Conservation (phyloP, 2,113 vertebrate species). For the Alosa alosa region DNA sequence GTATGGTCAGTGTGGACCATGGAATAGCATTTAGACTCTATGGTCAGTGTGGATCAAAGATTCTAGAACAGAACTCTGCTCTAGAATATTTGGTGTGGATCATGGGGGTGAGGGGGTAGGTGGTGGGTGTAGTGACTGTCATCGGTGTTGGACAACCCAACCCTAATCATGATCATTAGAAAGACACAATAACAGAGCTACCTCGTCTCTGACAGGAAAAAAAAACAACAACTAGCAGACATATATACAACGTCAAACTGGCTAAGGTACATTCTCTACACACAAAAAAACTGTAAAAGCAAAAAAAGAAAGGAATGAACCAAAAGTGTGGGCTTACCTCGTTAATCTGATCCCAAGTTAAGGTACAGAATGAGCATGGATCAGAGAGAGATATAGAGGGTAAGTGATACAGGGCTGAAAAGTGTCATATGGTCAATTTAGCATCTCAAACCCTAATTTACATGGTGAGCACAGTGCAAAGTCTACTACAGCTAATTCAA, state of each 20-base stretch:
- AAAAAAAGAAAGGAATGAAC: conserved; percentile 53
- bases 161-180: background rate
- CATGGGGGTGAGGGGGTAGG: too few relatives aligned
- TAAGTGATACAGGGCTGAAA: conserved; percentile 63
- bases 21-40: too few relatives aligned
- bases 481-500: background rate
- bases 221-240: conserved; percentile 39
- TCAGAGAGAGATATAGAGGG: conserved; percentile 73
- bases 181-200: background rate
- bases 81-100: too few relatives aligned
- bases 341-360: conserved; percentile 80
- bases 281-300: conserved; percentile 29
- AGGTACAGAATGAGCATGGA: conserved; percentile 73
- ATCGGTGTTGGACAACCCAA: too few relatives aligned
- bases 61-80: too few relatives aligned
- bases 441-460: background rate
- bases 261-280: conserved; percentile 37
- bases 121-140: too few relatives aligned
- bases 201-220: background rate
- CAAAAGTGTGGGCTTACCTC: conserved; percentile 75
- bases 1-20: too few relatives aligned
- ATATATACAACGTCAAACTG: conserved; percentile 12
- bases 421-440: conserved; percentile 40
- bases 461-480: background rate
- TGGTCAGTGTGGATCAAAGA: too few relatives aligned